Evolutionary conservation across 1,140 invertebrate genomes (phyloP), one percentile per base, ranked within the genome.

Genomic region (Bombus huntii): DNA sequence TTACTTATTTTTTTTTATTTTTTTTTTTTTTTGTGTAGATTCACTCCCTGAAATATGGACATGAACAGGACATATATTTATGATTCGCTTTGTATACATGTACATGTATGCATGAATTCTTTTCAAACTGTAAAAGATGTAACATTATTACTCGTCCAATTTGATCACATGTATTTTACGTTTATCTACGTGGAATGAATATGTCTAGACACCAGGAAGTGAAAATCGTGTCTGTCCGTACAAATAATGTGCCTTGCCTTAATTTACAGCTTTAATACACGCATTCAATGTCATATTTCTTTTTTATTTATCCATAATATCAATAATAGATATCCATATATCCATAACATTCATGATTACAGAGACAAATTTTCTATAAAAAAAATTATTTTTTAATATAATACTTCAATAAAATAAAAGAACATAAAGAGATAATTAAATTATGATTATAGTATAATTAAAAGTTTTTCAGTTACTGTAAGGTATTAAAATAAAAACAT

Each of bases 121-220:
- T 53, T 53, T 53, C 18, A 53, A 53, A 8, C 18, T 22, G 18
- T 53, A 53, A 53, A 15, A 18, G 5, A 53, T 62, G 12, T 34
- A 77, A 31, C 25, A 22, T 1, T 53, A 22, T 47, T 37, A 31
- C 10, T 28, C 22, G 18, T 9, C 3, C 3, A 8, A 28, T n/a
- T 28, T 13, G 25, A 13, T n/a, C 2, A 72, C 31, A 22, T 39
- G 39, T 9, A 12, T 8, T 0, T 59, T 34, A 28, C 13, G n/a
- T 59, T 72, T 72, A 42, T 57, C 22, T 42, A 34, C 6, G 18
- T 53, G 18, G 1, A 53, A 53, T 22, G 68, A 39, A 59, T 0
- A 25, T 47, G 44, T 47, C 31, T 37, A 37, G 44, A 31, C 68
- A 25, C 37, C 34, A 81, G 79, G 47, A 81, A 81, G 47, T 42